These are phyloP conservation scores for Poecilia wingei DNA, from an alignment of 2,797 vertebrate species.

Conservation along the genomic window DNA sequence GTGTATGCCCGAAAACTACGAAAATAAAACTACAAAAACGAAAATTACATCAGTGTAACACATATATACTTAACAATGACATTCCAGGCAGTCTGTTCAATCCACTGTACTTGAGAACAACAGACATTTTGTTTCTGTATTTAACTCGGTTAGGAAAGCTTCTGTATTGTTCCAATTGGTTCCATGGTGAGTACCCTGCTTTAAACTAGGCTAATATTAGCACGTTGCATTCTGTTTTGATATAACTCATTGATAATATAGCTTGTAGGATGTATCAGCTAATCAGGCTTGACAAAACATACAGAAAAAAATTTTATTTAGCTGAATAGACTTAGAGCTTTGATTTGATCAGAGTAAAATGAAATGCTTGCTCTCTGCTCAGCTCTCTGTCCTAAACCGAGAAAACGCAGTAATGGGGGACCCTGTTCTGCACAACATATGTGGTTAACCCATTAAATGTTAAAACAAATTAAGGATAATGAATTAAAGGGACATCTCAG, in stretches of 20 bases:
- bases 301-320: background rate
- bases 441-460: background rate
- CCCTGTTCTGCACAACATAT: background rate
- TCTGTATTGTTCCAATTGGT: background rate
- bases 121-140: background rate
- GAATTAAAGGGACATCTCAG: background rate
- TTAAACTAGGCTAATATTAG: background rate
- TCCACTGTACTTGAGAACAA: background rate
- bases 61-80: background rate
- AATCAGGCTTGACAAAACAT: background rate
- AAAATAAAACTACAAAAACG: background rate
- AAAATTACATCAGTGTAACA: background rate
- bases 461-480: background rate
- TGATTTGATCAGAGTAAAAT: background rate
- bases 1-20: background rate
- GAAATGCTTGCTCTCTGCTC: background rate
- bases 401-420: background rate
- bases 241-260: background rate
- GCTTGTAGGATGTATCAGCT: background rate
- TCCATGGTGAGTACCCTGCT: background rate
- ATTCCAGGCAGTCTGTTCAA: background rate
- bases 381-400: background rate
- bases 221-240: background rate
- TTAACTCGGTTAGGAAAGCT: background rate
- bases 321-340: background rate